Evolutionary conservation across 2,797 vertebrate genomes (phyloP).

Genomic region (Pseudochromis fuscus): DNA sequence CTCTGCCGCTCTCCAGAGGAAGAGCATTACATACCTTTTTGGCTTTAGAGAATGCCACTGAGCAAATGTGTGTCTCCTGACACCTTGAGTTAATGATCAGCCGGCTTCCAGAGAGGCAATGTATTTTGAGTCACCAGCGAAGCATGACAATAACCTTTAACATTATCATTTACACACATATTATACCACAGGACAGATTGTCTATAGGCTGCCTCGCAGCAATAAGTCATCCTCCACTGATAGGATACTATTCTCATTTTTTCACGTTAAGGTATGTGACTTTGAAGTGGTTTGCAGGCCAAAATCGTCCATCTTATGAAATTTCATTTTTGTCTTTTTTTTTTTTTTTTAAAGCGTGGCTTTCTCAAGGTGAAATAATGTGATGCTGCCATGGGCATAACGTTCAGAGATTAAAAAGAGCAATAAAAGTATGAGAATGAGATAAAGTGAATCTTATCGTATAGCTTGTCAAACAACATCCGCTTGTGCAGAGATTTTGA

Average conservation of each 20-base stretch:
- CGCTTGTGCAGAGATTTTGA: conserved; percentile 59
- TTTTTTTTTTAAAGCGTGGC: conserved; percentile 67
- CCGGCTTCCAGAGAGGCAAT: conserved; percentile 73
- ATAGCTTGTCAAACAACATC: conserved; percentile 71
- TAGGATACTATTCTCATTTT: conserved; percentile 68
- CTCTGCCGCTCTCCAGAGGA: conserved; percentile 37
- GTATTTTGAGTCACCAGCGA: conserved; percentile 77
- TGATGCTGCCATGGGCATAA: conserved; percentile 61
- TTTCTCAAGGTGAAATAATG: conserved; percentile 81
- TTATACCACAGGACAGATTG: conserved; percentile 81
- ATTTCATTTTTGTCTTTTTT: conserved; percentile 76
- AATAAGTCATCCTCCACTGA: conserved; percentile 80
- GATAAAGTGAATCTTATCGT: conserved; percentile 73
- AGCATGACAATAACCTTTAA: conserved; percentile 87
- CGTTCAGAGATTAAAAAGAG: conserved; percentile 70
- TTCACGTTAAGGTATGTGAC: conserved; percentile 74
- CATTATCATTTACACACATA: conserved; percentile 84
- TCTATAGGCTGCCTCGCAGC: conserved; percentile 76
- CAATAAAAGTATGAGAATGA: conserved; percentile 47
- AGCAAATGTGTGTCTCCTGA: conserved; percentile 78
- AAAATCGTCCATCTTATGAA: conserved; percentile 78
- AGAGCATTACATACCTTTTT: conserved; percentile 62
- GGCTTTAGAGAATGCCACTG: conserved; percentile 80
- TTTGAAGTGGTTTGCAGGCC: conserved; percentile 75
- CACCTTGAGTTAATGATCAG: conserved; percentile 85